Percentiles rank a stretch among this genome's conserved stretches.
Evolutionary conservation across 2,113 vertebrate genomes (phyloP).

Genomic region (Malurus melanocephalus): DNA sequence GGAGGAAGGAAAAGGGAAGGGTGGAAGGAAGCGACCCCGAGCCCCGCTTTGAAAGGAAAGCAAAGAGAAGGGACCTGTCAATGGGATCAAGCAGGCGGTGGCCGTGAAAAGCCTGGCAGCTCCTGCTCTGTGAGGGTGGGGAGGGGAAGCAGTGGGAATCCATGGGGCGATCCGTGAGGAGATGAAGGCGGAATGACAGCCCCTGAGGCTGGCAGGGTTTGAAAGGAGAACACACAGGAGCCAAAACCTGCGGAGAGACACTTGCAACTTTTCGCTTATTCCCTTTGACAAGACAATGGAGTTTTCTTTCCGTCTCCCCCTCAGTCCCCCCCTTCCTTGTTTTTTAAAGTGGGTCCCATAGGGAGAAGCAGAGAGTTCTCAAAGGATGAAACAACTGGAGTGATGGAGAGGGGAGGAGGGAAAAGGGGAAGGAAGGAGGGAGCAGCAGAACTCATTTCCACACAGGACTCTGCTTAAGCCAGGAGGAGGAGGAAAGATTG

Average conservation of each 20-base stretch:
- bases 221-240: slow-evolving; percentile 55
- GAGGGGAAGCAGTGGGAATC: slow-evolving; percentile 46
- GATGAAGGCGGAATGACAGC: slow-evolving; percentile 60
- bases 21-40: neutral
- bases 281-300: slow-evolving; percentile 65
- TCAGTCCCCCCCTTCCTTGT: neutral
- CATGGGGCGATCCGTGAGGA: slow-evolving; percentile 19
- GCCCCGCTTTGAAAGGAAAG: slow-evolving; percentile 10
- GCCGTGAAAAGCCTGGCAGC: slow-evolving; percentile 33
- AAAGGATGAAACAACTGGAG: slow-evolving; percentile 19
- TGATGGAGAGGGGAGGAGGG: neutral
- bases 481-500: neutral
- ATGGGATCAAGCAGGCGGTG: slow-evolving; percentile 13
- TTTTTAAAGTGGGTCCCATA: slow-evolving; percentile 58
- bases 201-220: slow-evolving; percentile 47
- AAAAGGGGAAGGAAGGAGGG: neutral
- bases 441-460: neutral
- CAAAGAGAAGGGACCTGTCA: slow-evolving; percentile 38
- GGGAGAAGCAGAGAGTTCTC: slow-evolving; percentile 51
- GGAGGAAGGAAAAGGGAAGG: neutral
- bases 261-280: slow-evolving; percentile 58
- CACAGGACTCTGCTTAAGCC: neutral
- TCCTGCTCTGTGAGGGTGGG: neutral
- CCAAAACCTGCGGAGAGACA: slow-evolving; percentile 47
- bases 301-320: neutral